Evolutionary conservation across 2,797 vertebrate genomes (phyloP).

Genomic region (Trematocara caparti): DNA sequence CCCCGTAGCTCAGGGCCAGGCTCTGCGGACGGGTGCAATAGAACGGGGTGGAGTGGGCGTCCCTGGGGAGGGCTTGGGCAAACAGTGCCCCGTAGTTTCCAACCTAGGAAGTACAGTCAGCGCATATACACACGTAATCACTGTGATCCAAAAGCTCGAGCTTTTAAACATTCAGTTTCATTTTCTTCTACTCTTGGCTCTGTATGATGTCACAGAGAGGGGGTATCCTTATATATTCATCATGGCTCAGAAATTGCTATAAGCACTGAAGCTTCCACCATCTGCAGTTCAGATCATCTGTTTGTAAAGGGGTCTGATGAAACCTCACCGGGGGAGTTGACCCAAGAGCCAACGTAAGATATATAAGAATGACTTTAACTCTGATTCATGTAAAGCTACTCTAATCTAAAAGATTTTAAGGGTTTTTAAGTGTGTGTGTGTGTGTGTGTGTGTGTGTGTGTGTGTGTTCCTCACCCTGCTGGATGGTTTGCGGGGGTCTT

Average conservation of each 20-base stretch:
- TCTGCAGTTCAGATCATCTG: background rate
- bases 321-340: background rate
- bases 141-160: background rate
- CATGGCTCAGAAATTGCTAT: background rate
- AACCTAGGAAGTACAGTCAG: conserved; percentile 70
- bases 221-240: background rate
- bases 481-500: conserved; percentile 92
- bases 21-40: conserved; percentile 94
- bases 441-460: background rate
- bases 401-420: background rate
- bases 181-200: background rate
- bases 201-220: background rate
- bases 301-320: background rate
- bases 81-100: conserved; percentile 87
- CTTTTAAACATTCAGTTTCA: background rate
- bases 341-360: background rate
- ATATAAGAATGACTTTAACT: background rate
- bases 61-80: conserved; percentile 90
- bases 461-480: conserved; percentile 75
- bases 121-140: background rate
- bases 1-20: conserved; percentile 87
- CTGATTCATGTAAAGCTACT: background rate
- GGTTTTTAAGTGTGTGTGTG: background rate
- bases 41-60: conserved; percentile 94
- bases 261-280: background rate